Conservation (phyloP, 2,888 invertebrate species). For the Sphecodes monilicornis region DNA sequence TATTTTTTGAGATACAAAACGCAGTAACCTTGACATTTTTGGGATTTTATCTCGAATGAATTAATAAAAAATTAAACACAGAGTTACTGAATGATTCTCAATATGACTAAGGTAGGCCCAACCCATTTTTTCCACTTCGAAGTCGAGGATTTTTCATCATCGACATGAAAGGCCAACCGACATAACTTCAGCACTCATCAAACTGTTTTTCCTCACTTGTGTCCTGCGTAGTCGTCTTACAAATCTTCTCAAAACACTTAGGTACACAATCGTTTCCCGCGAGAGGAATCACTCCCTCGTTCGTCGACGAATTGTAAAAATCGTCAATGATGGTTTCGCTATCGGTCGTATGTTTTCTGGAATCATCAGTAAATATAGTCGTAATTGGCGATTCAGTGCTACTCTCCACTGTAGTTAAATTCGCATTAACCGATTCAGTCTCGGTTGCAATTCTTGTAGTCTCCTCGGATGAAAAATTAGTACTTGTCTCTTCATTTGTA, state of each 20-base stretch:
- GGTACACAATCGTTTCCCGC: constrained; percentile 31
- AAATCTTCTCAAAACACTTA: constrained; percentile 74
- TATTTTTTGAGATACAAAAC: too few species aligned
- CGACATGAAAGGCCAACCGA: background rate
- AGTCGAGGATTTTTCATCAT: background rate
- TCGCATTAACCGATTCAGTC: background rate
- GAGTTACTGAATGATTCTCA: too few species aligned
- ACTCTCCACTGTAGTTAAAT: background rate
- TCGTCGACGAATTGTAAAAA: background rate
- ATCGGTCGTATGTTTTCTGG: background rate
- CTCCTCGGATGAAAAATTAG: background rate
- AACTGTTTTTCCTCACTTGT: constrained; percentile 52
- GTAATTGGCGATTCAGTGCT: background rate
- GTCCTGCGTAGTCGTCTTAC: constrained; percentile 59
- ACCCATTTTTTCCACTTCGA: background rate
- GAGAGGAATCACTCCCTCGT: constrained; percentile 28
- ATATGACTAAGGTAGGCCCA: too few species aligned
- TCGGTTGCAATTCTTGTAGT: background rate
- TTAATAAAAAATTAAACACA: too few species aligned
- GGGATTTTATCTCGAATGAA: too few species aligned
- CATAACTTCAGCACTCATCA: constrained; percentile 8
- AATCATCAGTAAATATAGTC: background rate
- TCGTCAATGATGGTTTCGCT: background rate
- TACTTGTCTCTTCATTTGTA: background rate
- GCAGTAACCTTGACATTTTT: too few species aligned